Base-by-base conservation (phyloP, 2,888 invertebrate genomes). In the Nemurella pictetii region DNA sequence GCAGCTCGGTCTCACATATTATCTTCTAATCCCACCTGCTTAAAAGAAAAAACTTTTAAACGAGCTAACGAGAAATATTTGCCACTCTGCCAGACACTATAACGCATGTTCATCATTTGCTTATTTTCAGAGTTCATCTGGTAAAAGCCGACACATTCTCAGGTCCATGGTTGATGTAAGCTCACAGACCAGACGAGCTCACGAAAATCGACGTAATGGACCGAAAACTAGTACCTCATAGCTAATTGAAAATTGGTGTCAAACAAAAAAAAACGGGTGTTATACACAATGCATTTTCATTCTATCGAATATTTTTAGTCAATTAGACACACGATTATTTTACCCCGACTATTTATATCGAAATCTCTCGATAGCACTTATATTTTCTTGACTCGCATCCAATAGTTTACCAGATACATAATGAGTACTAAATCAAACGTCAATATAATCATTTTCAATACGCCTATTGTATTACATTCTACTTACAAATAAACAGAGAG, bases 91-190 rank as follows among this genome's bases (percentile, higher is more conserved):
- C 75, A 27, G 27, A 75, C 26, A 25, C n/a, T 26, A 25, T 12
- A 75, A 3, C 15, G 7, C 9, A 15, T 7, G 7, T 20, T 25
- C 2, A 75, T 26, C 1, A 2, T 75, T 75, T 26, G 26, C 28
- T 75, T 27, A 75, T 27, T 75, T 75, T 75, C 75, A 75, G 75
- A 75, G 28, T 75, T 75, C 75, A 75, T 75, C 75, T 75, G 75
- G 75, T 75, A 28, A 75, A 75, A 75, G 12, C 5, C 55, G 55
- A 20, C 55, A 55, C 55, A 20, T 20, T 20, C 9, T 1, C 55
- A 15, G 20, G 15, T n/a, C 55, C 55, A 55, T 55, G 15, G 55
- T 20, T 55, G 3, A 4, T 12, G 12, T 7, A 20, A 7, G 55
- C 9, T 55, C 55, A 55, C 12, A 7, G 15, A 55, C 12, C 9